Conservation (phyloP, 2,888 invertebrate species). For the Mystacides longicornis region DNA sequence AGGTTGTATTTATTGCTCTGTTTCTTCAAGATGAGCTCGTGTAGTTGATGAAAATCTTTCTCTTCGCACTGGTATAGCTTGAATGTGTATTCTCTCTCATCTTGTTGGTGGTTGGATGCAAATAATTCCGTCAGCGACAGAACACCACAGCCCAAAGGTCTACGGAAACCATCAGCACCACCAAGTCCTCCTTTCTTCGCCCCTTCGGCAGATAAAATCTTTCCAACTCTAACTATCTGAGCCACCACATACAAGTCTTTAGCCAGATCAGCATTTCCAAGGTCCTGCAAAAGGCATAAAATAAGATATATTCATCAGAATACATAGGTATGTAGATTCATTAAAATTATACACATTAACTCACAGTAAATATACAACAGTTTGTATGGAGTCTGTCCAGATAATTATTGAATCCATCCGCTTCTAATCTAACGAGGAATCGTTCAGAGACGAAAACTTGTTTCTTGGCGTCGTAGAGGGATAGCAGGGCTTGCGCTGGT, state of each 20-base stretch:
- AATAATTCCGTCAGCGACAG: conserved; percentile 64
- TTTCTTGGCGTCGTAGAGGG: conserved; percentile 73
- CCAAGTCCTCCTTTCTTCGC: conserved; percentile 44
- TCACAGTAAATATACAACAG: conserved; percentile 79
- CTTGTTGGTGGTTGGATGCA: conserved; percentile 53
- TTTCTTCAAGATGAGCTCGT: conserved; percentile 81
- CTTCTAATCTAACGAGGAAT: conserved; percentile 81
- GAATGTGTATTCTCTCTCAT: conserved; percentile 73
- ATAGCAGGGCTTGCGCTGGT: conserved; percentile 74
- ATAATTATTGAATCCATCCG: conserved; percentile 85
- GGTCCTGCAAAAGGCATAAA: conserved; percentile 48
- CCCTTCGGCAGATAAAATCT: conserved; percentile 57
- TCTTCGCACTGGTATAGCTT: conserved; percentile 83
- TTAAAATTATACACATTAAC: not conserved
- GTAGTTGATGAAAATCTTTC: conserved; percentile 84
- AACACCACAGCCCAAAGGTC: conserved; percentile 85
- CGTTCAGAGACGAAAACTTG: conserved; percentile 79
- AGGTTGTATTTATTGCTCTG: conserved; percentile 78
- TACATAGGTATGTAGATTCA: not conserved
- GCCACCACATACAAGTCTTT: conserved; percentile 83
- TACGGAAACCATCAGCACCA: conserved; percentile 45
- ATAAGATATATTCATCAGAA: not conserved
- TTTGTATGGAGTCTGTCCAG: conserved; percentile 81
- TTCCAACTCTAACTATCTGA: conserved; percentile 83
- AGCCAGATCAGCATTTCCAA: conserved; percentile 77